These are phyloP conservation scores for Machimus atricapillus DNA, from an alignment of 2,888 invertebrate genomes.

Conservation along the genomic window DNA sequence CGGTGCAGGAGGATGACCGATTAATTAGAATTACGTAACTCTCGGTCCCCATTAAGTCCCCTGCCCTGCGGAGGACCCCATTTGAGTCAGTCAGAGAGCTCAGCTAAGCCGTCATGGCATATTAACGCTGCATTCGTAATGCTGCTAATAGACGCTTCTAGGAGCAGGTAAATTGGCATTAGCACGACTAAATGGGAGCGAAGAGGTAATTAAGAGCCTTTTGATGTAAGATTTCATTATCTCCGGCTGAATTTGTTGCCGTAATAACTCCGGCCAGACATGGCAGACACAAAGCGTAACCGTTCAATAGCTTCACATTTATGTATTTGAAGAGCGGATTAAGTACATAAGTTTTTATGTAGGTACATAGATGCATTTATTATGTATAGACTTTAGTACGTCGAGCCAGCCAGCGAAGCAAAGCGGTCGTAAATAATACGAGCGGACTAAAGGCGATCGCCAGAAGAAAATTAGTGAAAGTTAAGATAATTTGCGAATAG, in stretches of 20 bases:
- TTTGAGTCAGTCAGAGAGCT: neutral
- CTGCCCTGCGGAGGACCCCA: neutral
- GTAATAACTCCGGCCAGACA: neutral
- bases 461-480: neutral
- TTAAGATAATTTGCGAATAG: neutral
- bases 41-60: neutral
- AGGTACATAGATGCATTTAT: neutral
- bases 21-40: neutral
- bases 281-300: neutral
- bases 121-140: conserved; percentile 9
- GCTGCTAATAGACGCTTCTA: neutral
- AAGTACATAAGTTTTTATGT: neutral
- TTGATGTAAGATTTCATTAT: conserved; percentile 17
- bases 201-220: neutral
- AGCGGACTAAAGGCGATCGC: neutral
- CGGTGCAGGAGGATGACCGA: neutral
- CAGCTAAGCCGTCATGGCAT: neutral
- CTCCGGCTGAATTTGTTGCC: neutral
- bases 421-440: neutral
- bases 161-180: neutral
- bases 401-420: neutral
- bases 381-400: neutral
- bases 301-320: neutral
- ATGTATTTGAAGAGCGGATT: neutral
- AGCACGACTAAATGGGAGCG: neutral